Percentiles rank a stretch among this genome's conserved stretches.
These are phyloP conservation scores for Syritta pipiens DNA, from an alignment of 2,888 invertebrate species.

Conservation along the genomic window DNA sequence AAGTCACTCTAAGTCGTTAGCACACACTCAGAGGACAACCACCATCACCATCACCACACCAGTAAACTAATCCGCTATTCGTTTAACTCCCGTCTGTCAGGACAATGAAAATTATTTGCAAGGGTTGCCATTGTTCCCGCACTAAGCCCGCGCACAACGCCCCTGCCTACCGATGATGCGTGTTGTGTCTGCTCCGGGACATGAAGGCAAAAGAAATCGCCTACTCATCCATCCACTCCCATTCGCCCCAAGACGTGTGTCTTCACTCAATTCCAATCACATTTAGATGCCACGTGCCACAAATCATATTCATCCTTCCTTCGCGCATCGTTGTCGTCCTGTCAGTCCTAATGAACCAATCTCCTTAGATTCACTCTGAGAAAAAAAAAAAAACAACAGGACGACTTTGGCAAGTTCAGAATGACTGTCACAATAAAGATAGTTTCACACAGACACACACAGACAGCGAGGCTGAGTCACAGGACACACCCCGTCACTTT, in stretches of 20 bases:
- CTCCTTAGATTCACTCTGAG: slow-evolving; percentile 16
- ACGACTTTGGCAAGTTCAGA: slow-evolving; percentile 3
- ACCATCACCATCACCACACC: slow-evolving; percentile 20
- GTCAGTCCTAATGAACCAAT: background rate
- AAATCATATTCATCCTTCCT: slow-evolving; percentile 71
- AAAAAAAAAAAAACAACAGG: no score
- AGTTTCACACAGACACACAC: slow-evolving; percentile 28
- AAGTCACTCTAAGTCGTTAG: slow-evolving; percentile 67
- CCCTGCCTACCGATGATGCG: slow-evolving; percentile 28
- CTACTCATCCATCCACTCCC: slow-evolving; percentile 54
- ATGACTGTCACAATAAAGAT: slow-evolving; percentile 68
- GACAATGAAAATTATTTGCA: slow-evolving; percentile 67
- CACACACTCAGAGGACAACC: slow-evolving; percentile 55
- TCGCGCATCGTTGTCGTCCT: slow-evolving; percentile 34
- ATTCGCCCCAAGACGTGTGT: slow-evolving; percentile 60
- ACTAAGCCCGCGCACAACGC: slow-evolving; percentile 45
- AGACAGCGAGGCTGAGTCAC: slow-evolving; percentile 24
- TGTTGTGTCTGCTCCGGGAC: slow-evolving; percentile 45
- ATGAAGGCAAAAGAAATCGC: slow-evolving; percentile 26
- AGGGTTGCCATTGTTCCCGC: slow-evolving; percentile 60
- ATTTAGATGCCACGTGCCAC: slow-evolving; percentile 71
- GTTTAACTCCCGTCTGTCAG: slow-evolving; percentile 63
- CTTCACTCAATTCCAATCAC: slow-evolving; percentile 72
- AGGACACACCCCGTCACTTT: slow-evolving; percentile 13
- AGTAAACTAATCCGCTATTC: slow-evolving; percentile 66